phyloP scores from a whole-genome alignment of 1,140 invertebrate genomes.

The Penaeus indicus region DNA sequence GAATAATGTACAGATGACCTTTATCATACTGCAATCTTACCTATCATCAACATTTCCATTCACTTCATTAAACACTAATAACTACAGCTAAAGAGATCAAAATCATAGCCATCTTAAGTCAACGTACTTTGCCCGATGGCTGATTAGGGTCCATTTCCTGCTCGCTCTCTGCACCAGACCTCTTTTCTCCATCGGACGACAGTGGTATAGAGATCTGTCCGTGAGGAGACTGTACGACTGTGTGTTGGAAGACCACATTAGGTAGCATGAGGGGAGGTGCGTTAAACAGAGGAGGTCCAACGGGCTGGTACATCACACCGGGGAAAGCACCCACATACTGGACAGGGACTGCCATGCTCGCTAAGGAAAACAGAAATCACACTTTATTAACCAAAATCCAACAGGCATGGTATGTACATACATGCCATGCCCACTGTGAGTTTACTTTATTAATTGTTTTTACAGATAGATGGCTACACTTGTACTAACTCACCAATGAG shows the following conservation, averaged over 20 bases:
- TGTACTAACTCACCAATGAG: no score
- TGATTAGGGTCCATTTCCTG: constrained; percentile 41
- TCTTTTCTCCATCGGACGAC: constrained; percentile 45
- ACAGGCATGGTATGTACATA: not conserved
- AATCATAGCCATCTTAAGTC: no score
- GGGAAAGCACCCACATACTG: constrained; percentile 72
- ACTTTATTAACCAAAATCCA: not conserved
- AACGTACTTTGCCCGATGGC: constrained; percentile 35
- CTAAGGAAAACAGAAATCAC: not conserved
- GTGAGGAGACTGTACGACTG: constrained; percentile 49
- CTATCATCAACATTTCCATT: no score
- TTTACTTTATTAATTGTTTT: no score
- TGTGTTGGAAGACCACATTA: constrained; percentile 69
- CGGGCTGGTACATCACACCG: constrained; percentile 74
- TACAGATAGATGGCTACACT: no score
- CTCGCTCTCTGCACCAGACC: constrained; percentile 46
- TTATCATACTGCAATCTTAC: no score
- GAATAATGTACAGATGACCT: not conserved
- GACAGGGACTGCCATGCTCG: constrained; percentile 68
- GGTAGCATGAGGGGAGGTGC: constrained; percentile 72
- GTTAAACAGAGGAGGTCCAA: constrained; percentile 70
- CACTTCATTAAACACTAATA: no score
- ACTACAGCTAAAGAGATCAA: not conserved
- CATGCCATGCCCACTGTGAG: no score
- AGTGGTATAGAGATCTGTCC: constrained; percentile 20